Evolutionary conservation across 2,888 invertebrate genomes (phyloP).

Genomic region (Pseudococcus longispinus): DNA sequence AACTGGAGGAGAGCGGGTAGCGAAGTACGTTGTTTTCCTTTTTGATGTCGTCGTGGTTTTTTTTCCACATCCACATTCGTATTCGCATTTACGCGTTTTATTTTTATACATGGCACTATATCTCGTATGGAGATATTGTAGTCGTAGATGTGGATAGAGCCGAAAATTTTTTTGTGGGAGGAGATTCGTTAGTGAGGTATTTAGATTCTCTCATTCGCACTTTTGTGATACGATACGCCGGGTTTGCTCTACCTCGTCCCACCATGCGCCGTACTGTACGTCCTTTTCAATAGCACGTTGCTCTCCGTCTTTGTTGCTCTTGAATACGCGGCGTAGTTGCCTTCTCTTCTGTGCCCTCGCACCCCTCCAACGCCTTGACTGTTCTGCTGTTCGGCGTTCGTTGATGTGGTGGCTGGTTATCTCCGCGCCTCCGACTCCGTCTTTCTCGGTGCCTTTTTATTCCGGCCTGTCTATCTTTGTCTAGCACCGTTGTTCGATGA

Average conservation of each 20-base stretch:
- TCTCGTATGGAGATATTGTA: neutral
- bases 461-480: neutral
- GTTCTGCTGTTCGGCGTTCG: neutral
- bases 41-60: neutral
- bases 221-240: neutral
- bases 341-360: neutral
- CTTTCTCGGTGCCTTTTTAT: neutral
- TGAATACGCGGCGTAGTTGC: neutral
- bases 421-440: neutral
- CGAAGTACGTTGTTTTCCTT: no score
- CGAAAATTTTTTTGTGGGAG: neutral
- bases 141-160: neutral
- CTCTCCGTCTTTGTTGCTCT: neutral
- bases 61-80: neutral
- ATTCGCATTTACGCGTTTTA: neutral
- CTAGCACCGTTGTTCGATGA: neutral
- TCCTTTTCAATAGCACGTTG: conserved; percentile 9
- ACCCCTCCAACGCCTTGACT: neutral
- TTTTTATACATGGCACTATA: neutral
- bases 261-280: neutral
- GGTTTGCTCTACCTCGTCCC: neutral
- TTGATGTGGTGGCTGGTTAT: neutral
- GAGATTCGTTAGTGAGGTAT: neutral
- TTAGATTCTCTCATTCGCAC: conserved; percentile 10
- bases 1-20: neutral